phyloP scores from a whole-genome alignment of 2,888 invertebrate genomes.

The Tetragonisca angustula region DNA sequence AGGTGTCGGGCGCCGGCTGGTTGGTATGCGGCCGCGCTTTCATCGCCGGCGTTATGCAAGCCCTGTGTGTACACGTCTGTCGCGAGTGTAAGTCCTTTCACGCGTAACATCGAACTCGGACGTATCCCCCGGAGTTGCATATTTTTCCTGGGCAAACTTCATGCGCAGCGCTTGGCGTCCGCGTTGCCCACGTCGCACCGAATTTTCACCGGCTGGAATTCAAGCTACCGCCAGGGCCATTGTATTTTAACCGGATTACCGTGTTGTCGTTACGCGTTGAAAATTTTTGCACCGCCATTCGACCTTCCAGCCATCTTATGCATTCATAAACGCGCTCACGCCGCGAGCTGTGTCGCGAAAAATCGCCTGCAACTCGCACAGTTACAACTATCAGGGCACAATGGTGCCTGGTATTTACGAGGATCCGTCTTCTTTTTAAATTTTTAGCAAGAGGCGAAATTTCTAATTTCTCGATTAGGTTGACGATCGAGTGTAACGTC shows the following conservation, averaged over 20 bases:
- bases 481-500: too few relatives aligned
- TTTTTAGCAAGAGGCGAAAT: too few relatives aligned
- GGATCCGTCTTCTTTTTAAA: too few relatives aligned
- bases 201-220: neutral
- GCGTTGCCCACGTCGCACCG: neutral
- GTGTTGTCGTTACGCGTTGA: neutral
- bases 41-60: slow-evolving; percentile 38
- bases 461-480: too few relatives aligned
- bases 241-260: slow-evolving; percentile 30
- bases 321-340: neutral
- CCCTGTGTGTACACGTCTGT: slow-evolving; percentile 29
- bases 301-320: neutral
- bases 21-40: slow-evolving; percentile 36
- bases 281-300: neutral
- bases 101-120: slow-evolving; percentile 36
- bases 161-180: neutral
- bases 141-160: slow-evolving; percentile 32
- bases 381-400: neutral
- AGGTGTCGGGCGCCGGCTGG: slow-evolving; percentile 10
- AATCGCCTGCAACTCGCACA: neutral
- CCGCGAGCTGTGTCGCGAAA: neutral
- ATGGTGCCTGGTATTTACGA: neutral
- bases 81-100: slow-evolving; percentile 32
- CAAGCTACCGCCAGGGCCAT: neutral
- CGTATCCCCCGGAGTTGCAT: slow-evolving; percentile 31